These are phyloP conservation scores for Heliconius cydno DNA, from an alignment of 2,888 invertebrate genomes.

Conservation along the genomic window DNA sequence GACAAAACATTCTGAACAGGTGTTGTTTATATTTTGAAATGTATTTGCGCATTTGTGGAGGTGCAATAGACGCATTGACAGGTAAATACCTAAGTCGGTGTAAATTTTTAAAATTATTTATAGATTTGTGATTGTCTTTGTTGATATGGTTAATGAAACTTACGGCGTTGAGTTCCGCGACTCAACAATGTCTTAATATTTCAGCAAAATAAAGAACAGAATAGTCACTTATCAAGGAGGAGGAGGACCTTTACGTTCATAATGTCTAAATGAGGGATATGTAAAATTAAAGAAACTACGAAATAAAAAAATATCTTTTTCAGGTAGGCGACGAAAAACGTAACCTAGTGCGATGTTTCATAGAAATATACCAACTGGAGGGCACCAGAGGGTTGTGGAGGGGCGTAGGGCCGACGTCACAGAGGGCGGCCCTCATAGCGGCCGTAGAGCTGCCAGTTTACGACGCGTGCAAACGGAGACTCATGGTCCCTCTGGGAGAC, in stretches of 20 bases:
- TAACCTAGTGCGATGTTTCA: constrained; percentile 89
- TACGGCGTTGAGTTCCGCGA: not conserved
- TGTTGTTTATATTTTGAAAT: not conserved
- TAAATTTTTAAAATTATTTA: too few relatives aligned
- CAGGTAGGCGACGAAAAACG: constrained; percentile 84
- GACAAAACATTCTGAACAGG: constrained; percentile 3
- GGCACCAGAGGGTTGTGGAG: constrained; percentile 94
- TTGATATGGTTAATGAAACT: too few relatives aligned
- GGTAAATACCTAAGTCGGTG: too few relatives aligned
- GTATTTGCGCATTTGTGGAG: not conserved
- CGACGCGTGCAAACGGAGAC: constrained; percentile 92
- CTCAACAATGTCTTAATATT: too few relatives aligned
- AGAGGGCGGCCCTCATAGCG: constrained; percentile 96
- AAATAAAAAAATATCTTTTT: not conserved
- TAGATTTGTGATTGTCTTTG: too few relatives aligned
- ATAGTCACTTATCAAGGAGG: too few relatives aligned
- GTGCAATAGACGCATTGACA: too few relatives aligned
- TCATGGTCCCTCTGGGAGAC: constrained; percentile 89
- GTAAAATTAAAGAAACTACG: not conserved
- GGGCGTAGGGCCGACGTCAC: constrained; percentile 96
- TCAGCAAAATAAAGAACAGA: too few relatives aligned
- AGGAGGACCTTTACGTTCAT: not conserved
- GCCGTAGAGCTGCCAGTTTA: constrained; percentile 97
- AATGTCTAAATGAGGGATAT: not conserved
- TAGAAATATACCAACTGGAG: constrained; percentile 91